Evolutionary conservation across 1,140 invertebrate species (phyloP).

Genomic region (Drosophila erecta): DNA sequence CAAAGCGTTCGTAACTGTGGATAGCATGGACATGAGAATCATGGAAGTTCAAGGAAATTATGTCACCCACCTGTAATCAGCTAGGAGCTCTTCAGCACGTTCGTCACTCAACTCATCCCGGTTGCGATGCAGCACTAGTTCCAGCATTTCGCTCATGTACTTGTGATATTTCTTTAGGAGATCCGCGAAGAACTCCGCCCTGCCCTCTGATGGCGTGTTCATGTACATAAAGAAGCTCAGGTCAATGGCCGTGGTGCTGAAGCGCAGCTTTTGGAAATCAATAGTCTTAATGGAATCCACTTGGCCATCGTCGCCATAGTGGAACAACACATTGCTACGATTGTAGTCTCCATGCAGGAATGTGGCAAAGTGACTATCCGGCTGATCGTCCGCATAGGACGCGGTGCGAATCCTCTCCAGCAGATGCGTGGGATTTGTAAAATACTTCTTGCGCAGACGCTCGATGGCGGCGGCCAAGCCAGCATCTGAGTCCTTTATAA

Average conservation of each 20-base stretch:
- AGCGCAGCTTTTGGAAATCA: constrained; percentile 82
- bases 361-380: constrained; percentile 62
- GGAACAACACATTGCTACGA: constrained; percentile 82
- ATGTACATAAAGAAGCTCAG: constrained; percentile 80
- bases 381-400: constrained; percentile 26
- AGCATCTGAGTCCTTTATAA: constrained; percentile 10
- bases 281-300: constrained; percentile 69
- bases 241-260: constrained; percentile 67
- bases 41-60: no score
- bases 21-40: no score
- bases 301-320: constrained; percentile 31
- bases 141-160: constrained; percentile 59
- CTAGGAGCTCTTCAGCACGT: constrained; percentile 39
- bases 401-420: constrained; percentile 61
- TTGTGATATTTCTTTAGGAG: constrained; percentile 46
- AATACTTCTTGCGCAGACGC: constrained; percentile 55
- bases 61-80: constrained; percentile 46
- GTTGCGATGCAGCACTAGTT: constrained; percentile 65
- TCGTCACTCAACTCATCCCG: constrained; percentile 34
- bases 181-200: constrained; percentile 26
- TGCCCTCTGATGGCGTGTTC: constrained; percentile 54
- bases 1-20: constrained; percentile 62
- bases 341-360: constrained; percentile 82
- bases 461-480: constrained; percentile 41
- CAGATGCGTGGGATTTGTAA: constrained; percentile 49